Percentiles rank a stretch among this genome's conserved stretches.
Conservation (phyloP, 2,113 vertebrate species). For the Peromyscus californicus region DNA sequence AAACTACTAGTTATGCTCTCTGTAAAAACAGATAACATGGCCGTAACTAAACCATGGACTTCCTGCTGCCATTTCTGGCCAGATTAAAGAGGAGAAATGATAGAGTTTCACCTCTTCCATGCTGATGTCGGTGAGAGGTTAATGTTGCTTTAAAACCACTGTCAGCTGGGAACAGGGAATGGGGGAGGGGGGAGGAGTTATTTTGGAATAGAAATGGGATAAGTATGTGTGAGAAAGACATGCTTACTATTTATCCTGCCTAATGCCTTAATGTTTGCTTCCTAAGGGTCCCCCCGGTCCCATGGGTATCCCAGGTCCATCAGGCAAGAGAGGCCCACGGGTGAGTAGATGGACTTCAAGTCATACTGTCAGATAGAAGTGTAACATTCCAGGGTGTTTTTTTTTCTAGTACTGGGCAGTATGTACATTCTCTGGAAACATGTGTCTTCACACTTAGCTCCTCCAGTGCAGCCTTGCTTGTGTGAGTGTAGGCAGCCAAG, state of each 20-base stretch:
- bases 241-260: conserved; percentile 43
- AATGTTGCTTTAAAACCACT: conserved; percentile 22
- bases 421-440: conserved; percentile 50
- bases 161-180: not conserved
- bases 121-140: conserved; percentile 66
- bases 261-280: conserved; percentile 80
- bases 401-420: not conserved
- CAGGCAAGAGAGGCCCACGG: conserved; percentile 95
- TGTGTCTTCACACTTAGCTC: not conserved
- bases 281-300: conserved; percentile 95
- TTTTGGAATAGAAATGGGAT: not conserved
- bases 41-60: conserved; percentile 65
- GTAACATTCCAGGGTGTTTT: conserved; percentile 30
- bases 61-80: conserved; percentile 67
- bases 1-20: conserved; percentile 70
- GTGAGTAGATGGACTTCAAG: conserved; percentile 89
- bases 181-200: not conserved
- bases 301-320: conserved; percentile 94
- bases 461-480: not conserved
- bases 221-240: conserved; percentile 44
- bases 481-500: conserved; percentile 33
- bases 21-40: conserved; percentile 63
- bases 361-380: conserved; percentile 46
- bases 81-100: conserved; percentile 49
- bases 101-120: not conserved